Base-by-base conservation (phyloP, 2,888 invertebrate species). In the Tachystola acroxantha region DNA sequence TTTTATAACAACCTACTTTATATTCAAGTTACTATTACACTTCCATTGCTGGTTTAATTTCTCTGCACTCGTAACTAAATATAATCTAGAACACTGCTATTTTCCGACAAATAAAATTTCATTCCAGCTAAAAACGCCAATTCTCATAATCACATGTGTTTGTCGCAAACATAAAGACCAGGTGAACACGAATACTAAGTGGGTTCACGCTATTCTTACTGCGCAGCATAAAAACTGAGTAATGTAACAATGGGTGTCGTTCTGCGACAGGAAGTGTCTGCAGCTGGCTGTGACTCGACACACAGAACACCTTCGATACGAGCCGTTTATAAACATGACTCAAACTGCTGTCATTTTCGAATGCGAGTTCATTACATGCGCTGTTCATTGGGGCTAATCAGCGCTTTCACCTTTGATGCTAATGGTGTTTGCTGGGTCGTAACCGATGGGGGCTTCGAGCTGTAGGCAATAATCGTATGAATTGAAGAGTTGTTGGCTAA, bases 161-260 rank as follows among this genome's bases (percentile, higher is more conserved):
- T 58, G 53, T 67, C 52, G 57, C 54, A 54, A 45, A 57, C 46
- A 46, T 56, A 50, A 54, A 52, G 44, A 9, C 9, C 24, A 44
- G 32, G 48, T 54, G 55, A 59, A 26, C 16, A 59, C 56, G 61
- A 55, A 51, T 50, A 51, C 53, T 39, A 45, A 50, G 51, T 56
- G 50, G 44, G 48, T 48, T 46, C 53, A 43, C 42, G 51, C 50
- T 50, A 53, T 58, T 61, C 51, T 53, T 63, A 63, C 64, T 66
- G 61, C 56, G 58, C 47, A 62, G 60, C 67, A 66, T 64, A 76
- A 79, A 79, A 75, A 74, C 10, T 26, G 19, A 11, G 57, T 61
- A 48, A 55, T 64, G 53, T 63, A 70, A 82, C 80, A 82, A 82
- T 82, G 62, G 75, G 61, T n/a, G n/a, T 68, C 65, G 69, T 67